Conservation (phyloP, 2,888 invertebrate genomes). For the Scaptomyza tumidula region DNA sequence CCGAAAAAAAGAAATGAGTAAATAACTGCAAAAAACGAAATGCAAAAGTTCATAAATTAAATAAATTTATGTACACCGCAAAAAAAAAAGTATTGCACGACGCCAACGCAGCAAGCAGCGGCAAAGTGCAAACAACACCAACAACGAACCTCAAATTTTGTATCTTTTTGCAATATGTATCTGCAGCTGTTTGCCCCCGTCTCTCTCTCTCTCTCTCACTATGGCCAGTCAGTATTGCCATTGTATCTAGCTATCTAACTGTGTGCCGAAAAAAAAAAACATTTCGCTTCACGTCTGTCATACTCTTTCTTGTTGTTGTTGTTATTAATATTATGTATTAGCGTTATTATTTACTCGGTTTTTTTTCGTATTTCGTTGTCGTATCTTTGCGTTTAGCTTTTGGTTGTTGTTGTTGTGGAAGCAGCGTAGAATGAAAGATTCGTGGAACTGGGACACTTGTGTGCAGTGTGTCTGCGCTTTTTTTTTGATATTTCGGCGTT, state of each 20-base stretch:
- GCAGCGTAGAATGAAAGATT: slow-evolving; percentile 80
- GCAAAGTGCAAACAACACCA: slow-evolving; percentile 32
- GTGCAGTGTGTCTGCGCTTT: slow-evolving; percentile 77
- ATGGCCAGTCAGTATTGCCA: slow-evolving; percentile 34
- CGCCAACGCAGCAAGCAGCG: slow-evolving; percentile 39
- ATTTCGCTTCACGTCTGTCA: background rate
- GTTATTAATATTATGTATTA: slow-evolving; percentile 72
- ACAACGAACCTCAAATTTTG: background rate
- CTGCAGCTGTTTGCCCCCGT: slow-evolving; percentile 52
- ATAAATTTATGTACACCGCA: background rate
- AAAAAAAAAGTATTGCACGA: slow-evolving; percentile 37
- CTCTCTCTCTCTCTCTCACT: too few species aligned
- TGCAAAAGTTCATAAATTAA: slow-evolving; percentile 62
- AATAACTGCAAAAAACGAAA: slow-evolving; percentile 39
- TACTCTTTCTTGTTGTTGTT: slow-evolving; percentile 23
- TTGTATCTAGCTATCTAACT: slow-evolving; percentile 47
- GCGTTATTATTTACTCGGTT: slow-evolving; percentile 70
- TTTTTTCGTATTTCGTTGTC: slow-evolving; percentile 12
- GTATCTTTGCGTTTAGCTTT: slow-evolving; percentile 2
- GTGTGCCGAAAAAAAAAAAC: background rate
- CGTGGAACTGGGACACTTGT: slow-evolving; percentile 84
- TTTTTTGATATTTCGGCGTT: slow-evolving; percentile 20
- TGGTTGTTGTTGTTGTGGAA: slow-evolving; percentile 59
- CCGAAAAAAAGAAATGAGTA: background rate
- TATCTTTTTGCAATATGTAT: slow-evolving; percentile 47